Percentiles rank a stretch among this genome's conserved stretches.
phyloP scores from a whole-genome alignment of 2,113 vertebrate genomes.

The Coryphaenoides rupestris region DNA sequence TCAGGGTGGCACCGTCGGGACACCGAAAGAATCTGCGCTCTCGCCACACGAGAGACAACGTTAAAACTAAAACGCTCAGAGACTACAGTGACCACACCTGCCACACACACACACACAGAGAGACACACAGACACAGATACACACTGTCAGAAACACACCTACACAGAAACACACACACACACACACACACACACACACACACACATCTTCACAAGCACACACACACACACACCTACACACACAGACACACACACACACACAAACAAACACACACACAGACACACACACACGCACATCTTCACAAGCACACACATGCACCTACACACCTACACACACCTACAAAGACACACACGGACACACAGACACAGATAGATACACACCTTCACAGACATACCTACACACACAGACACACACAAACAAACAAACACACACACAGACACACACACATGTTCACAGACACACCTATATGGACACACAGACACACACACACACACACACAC shows the following conservation, averaged over 20 bases:
- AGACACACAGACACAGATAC: not conserved
- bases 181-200: too few relatives aligned
- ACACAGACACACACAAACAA: too few relatives aligned
- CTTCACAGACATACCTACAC: too few relatives aligned
- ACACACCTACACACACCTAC: too few relatives aligned
- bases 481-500: not conserved
- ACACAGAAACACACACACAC: not conserved
- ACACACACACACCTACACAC: not conserved
- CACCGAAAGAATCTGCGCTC: not conserved
- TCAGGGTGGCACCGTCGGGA: not conserved
- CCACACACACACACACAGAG: conserved; percentile 1
- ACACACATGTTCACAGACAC: too few relatives aligned
- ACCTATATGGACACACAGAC: not conserved
- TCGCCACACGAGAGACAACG: not conserved
- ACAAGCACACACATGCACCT: too few relatives aligned
- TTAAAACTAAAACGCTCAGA: not conserved
- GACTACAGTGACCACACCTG: not conserved
- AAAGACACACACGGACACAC: too few relatives aligned
- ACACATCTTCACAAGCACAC: not conserved
- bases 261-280: too few relatives aligned
- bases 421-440: too few relatives aligned
- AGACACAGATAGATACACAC: too few relatives aligned
- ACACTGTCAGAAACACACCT: not conserved
- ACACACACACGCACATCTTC: too few relatives aligned
- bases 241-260: not conserved